Evolutionary conservation across 2,888 invertebrate genomes (phyloP), one percentile per base, ranked within the genome.

Genomic region (Pseudeuparius sepicola): DNA sequence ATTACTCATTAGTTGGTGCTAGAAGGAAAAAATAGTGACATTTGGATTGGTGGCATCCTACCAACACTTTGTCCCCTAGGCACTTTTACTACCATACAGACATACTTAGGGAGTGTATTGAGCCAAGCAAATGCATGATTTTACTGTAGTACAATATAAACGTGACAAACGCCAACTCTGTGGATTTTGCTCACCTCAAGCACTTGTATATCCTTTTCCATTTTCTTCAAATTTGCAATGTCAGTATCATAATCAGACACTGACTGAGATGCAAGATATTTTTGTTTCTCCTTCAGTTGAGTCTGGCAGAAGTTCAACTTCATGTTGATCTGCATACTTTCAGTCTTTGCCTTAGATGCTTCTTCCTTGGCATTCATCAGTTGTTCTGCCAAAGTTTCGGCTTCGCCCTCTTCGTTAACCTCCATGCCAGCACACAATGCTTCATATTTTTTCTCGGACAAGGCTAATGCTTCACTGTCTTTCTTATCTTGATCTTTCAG

Each of bases 341-440:
- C 79, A 0, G 89, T 90, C 41, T 79, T 74, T 0, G 85, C 81
- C 52, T 79, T 41, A 5, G 81, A 75, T 0, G 81, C 73, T 32
- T 73, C 75, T 47, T 81, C 75, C 55, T 86, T 81, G 0, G 84
- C 83, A 53, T 71, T 74, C 59, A 90, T 90, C 12, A 94, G 70
- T 57, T 92, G 92, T 46, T 90, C 87, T 56, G 88, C 86, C 34
- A 96, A 66, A 1, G 93, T 85, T 18, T 84, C 82, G 4, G 85
- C 77, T 52, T 76, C 72, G 1, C 88, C 88, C 41, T 78, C 75
- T 11, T 78, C 83, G 45, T 78, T 82, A 32, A 83, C 78, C 24
- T 82, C 73, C 49, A 84, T 67, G 6, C 96, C 96, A 17, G 83
- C 71, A 52, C 79, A 83, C 24, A 92, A 74, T 12, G 89, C 89